Evolutionary conservation across 1,140 invertebrate genomes (phyloP), one percentile per base, ranked within the genome.

Genomic region (Monochamus saltuarius): DNA sequence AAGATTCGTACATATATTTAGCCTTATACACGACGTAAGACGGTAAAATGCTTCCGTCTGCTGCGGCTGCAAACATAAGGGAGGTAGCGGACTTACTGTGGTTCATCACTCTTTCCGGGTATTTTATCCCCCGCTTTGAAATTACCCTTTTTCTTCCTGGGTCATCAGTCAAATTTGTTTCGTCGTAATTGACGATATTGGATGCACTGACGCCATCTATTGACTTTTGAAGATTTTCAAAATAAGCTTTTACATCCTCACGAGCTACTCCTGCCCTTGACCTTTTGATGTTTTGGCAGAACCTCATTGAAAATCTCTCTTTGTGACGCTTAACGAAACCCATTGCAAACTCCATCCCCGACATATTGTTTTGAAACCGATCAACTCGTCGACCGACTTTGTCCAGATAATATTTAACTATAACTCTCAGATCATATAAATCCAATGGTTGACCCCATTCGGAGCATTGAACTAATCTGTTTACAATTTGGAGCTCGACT

Each of bases 11-110:
- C 10, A 62, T 16, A 34, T 45, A 17, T 14, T 56, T 11, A 13
- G 50, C 42, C 29, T 66, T 63, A 59, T 56, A 62, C 11, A 55
- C 61, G 10, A 63, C 50, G 36, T 59, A 59, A 36, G 59, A 55
- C 4, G 63, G 38, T 1, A 65, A 34, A 6, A 62, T 1, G 10
- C 14, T 45, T n/a, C 47, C 55, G 40, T 47, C 43, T 36, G n/a
- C 53, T 43, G 46, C 16, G 47, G 50, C 53, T 34, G 62, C 40
- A 47, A 61, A 45, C 59, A 65, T 65, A n/a, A 60, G 42, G 19
- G 34, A 56, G 10, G 42, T 62, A 14, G 16, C 7, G 14, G 34
- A 46, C 40, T 64, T 60, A 4, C 39, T 34, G 9, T 8, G 11
- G 42, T 64, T 50, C 22, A 61, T 29, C 34, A 53, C 40, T 29